Conservation (phyloP, 37 sponge, comb jelly and placozoan genomes). For the Diacarnus erythraeanus region DNA sequence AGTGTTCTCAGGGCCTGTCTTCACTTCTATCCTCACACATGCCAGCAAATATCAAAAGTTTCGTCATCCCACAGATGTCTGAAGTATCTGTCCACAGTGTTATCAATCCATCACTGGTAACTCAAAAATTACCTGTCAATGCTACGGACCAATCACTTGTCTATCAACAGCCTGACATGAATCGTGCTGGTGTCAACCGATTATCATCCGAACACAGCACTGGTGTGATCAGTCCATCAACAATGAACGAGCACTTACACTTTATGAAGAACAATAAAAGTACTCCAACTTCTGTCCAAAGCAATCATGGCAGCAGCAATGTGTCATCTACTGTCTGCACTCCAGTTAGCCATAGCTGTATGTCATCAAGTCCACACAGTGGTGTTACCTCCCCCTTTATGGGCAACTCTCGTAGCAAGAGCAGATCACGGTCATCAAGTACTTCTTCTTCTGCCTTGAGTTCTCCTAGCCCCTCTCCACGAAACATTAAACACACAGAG, state of each 20-base stretch:
- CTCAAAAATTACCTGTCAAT: background rate
- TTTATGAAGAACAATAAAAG: too few species aligned
- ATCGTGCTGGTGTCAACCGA: too few species aligned
- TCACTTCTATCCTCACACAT: background rate
- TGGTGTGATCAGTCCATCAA: too few species aligned
- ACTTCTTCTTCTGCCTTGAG: background rate
- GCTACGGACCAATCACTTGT: background rate
- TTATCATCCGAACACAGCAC: too few species aligned
- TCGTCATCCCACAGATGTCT: constrained; percentile 13
- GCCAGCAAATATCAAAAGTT: background rate
- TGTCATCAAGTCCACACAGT: background rate
- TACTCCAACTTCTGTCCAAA: too few species aligned
- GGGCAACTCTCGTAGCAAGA: background rate
- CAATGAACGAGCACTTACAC: too few species aligned
- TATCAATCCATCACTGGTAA: background rate
- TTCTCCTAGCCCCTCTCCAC: background rate
- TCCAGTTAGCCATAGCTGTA: too few species aligned
- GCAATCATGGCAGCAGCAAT: too few species aligned
- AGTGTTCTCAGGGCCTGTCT: background rate
- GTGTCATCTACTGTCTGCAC: too few species aligned
- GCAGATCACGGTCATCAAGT: background rate
- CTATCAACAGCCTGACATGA: background rate
- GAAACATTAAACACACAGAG: background rate
- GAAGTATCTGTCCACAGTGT: background rate
- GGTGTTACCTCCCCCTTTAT: background rate